Percentiles rank a stretch among this genome's conserved stretches.
Conservation (phyloP, 2,113 vertebrate genomes). For the Aramus guarauna region DNA sequence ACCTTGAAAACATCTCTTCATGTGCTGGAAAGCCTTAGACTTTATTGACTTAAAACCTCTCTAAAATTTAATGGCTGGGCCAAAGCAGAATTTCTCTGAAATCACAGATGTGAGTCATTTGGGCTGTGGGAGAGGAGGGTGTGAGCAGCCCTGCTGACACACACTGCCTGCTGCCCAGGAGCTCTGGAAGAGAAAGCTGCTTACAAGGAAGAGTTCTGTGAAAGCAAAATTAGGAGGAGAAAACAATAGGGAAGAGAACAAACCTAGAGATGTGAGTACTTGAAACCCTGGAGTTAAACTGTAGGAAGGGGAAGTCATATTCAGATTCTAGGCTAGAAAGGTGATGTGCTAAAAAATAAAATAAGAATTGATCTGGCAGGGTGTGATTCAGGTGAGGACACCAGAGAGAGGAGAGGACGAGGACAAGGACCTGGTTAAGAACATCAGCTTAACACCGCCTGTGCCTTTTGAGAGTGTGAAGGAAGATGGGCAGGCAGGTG, state of each 20-base stretch:
- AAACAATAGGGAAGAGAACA: not conserved
- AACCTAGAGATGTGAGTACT: accelerated
- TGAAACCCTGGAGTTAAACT: not conserved
- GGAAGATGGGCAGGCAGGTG: not conserved
- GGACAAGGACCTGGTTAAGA: not conserved
- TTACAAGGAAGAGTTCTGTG: not conserved
- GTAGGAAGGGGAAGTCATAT: not conserved
- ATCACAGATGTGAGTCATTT: not conserved
- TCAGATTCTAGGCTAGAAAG: not conserved
- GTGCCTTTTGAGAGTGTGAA: not conserved
- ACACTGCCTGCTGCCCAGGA: not conserved
- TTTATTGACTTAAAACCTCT: not conserved
- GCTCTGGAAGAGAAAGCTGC: not conserved
- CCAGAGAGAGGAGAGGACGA: not conserved
- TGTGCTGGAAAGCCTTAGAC: not conserved
- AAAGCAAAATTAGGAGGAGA: not conserved
- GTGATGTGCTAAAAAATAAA: not conserved
- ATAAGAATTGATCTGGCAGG: not conserved
- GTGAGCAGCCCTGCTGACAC: not conserved
- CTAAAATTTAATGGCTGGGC: not conserved
- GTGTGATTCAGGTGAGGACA: not conserved
- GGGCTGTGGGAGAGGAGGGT: not conserved
- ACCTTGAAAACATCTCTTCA: not conserved
- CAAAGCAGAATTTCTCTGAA: not conserved
- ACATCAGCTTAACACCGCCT: not conserved